These are phyloP conservation scores for Lampris megalopsis DNA, from an alignment of 2,113 vertebrate species.

Conservation along the genomic window DNA sequence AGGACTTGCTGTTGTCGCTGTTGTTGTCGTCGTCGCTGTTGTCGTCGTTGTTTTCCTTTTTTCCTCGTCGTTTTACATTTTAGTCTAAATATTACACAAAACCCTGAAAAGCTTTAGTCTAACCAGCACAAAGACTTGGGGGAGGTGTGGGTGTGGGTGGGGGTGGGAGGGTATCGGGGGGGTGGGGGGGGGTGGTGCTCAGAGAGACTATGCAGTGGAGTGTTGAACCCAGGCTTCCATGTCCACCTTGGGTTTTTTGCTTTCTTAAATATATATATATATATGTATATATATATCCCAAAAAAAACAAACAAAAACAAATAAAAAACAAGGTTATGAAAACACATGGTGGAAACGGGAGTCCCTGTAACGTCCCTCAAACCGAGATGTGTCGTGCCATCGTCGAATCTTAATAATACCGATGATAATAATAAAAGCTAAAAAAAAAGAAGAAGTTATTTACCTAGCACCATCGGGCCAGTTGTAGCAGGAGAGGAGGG, in stretches of 20 bases:
- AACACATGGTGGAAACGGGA: slow-evolving; percentile 54
- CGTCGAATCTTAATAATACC: slow-evolving; percentile 74
- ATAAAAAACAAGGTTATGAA: slow-evolving; percentile 19
- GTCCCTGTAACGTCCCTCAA: slow-evolving; percentile 78
- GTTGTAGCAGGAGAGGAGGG: slow-evolving; percentile 83
- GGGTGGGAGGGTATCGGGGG: slow-evolving; percentile 34
- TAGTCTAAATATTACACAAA: slow-evolving; percentile 69
- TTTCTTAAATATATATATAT: slow-evolving; percentile 33
- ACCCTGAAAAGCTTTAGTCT: slow-evolving; percentile 86
- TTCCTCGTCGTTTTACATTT: slow-evolving; percentile 74
- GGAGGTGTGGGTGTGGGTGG: slow-evolving; percentile 52
- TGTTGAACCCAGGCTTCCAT: slow-evolving; percentile 81
- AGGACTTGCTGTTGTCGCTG: slow-evolving; percentile 73
- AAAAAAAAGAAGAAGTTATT: slow-evolving; percentile 62
- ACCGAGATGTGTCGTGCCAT: slow-evolving; percentile 79
- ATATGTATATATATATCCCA: slow-evolving; percentile 34
- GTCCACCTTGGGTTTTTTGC: slow-evolving; percentile 74
- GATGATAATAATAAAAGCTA: slow-evolving; percentile 47
- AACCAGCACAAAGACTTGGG: slow-evolving; percentile 84
- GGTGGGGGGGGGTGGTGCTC: slow-evolving; percentile 52
- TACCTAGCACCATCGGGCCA: slow-evolving; percentile 77
- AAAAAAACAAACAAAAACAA: slow-evolving; percentile 36
- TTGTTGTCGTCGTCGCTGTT: not conserved
- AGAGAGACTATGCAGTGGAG: slow-evolving; percentile 86
- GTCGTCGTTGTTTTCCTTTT: not conserved